Conservation (phyloP, 2,888 invertebrate genomes). For the Leptothorax acervorum region DNA sequence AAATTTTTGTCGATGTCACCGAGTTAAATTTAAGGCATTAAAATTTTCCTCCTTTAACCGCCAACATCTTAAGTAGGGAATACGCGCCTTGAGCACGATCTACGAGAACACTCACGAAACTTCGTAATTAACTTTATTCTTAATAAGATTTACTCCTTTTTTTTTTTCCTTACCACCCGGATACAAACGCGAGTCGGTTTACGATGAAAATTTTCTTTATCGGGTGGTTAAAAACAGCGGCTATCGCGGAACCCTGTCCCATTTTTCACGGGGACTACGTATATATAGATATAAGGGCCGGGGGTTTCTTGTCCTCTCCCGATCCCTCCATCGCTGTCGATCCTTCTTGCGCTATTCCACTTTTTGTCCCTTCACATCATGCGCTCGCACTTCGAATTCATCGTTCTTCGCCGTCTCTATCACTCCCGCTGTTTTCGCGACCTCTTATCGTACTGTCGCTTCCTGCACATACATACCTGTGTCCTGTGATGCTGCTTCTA, state of each 20-base stretch:
- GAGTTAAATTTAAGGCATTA: slow-evolving; percentile 20
- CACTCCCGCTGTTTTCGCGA: slow-evolving; percentile 40
- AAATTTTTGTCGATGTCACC: slow-evolving; percentile 19
- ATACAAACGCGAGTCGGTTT: slow-evolving; percentile 9
- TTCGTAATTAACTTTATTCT: slow-evolving; percentile 38
- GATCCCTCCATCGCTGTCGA: slow-evolving; percentile 20
- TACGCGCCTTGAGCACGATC: slow-evolving; percentile 2
- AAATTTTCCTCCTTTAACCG: not conserved
- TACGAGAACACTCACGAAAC: slow-evolving; percentile 20
- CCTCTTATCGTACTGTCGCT: slow-evolving; percentile 42
- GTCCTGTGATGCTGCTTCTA: slow-evolving; percentile 37
- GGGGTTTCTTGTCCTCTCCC: slow-evolving; percentile 4
- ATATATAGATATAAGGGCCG: slow-evolving; percentile 20
- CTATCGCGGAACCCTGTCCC: slow-evolving; percentile 25
- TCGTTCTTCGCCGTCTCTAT: slow-evolving; percentile 30
- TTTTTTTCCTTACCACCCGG: not conserved
- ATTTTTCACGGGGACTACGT: slow-evolving; percentile 35
- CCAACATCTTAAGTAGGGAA: not conserved
- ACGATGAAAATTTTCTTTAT: slow-evolving; percentile 32
- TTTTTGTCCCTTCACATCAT: not conserved
- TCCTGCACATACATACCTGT: slow-evolving; percentile 15
- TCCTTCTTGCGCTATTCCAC: slow-evolving; percentile 23
- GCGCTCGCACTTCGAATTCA: slow-evolving; percentile 21
- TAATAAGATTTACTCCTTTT: slow-evolving; percentile 30
- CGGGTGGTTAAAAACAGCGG: slow-evolving; percentile 16